Evolutionary conservation across 1,140 invertebrate genomes (phyloP).

Genomic region (Ylistrum balloti): DNA sequence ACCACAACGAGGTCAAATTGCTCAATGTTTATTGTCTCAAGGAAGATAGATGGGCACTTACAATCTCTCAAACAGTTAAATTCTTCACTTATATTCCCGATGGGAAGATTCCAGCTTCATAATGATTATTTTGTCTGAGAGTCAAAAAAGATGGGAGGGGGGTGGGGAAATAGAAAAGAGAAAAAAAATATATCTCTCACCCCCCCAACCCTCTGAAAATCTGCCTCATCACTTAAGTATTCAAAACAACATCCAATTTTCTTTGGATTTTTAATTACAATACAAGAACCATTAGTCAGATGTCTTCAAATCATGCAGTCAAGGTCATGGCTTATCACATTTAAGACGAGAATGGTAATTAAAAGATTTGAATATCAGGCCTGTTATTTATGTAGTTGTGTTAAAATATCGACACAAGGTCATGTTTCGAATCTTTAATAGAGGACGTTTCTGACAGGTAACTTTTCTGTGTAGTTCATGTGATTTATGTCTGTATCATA

Average conservation of each 20-base stretch:
- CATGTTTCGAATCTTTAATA: too few species aligned
- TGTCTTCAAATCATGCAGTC: not conserved
- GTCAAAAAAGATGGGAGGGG: too few species aligned
- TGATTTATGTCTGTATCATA: too few species aligned
- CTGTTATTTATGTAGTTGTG: too few species aligned
- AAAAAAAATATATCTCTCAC: too few species aligned
- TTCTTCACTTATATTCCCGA: not conserved
- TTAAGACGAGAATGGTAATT: too few species aligned
- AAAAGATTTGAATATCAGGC: too few species aligned
- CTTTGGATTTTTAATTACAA: not conserved
- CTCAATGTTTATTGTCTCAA: conserved; percentile 2
- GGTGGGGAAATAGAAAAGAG: too few species aligned
- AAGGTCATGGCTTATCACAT: not conserved
- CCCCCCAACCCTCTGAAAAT: too few species aligned
- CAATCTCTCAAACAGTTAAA: not conserved
- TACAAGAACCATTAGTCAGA: not conserved
- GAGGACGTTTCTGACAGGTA: too few species aligned
- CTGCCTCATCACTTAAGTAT: not conserved
- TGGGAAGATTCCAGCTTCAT: not conserved
- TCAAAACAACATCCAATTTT: not conserved
- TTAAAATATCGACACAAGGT: too few species aligned
- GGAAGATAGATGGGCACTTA: not conserved
- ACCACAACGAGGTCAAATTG: conserved; percentile 5
- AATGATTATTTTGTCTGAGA: not conserved
- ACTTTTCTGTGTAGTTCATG: too few species aligned